Base-by-base conservation (phyloP, 1,140 invertebrate genomes). In the Eupristina koningsbergeri region DNA sequence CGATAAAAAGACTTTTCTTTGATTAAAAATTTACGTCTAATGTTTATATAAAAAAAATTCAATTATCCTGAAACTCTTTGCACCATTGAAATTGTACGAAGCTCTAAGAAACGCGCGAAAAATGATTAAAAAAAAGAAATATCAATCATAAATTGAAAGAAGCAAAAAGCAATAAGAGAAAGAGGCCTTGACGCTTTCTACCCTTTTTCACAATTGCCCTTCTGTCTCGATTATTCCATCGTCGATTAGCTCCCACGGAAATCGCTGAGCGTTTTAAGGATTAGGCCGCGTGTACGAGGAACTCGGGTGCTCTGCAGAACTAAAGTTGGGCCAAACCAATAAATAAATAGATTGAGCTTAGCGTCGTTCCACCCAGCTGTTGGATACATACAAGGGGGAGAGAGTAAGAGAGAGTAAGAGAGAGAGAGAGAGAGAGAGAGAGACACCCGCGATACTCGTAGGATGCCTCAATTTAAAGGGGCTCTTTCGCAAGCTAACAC, bases 381-480 rank as follows among this genome's bases (percentile, higher is more conserved):
- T 31, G 69, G 69, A 36, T n/a, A 64, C 0, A 47, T 61, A 36
- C 11, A 34, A 73, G 79, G 26, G 79, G 45, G 81, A 45, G 41
- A 5, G 11, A 69, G 36, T 47, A 53, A 47, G 36, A 67, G 6
- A 74, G 22, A 50, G 47, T 15, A 17, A 50, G 47, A 47, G 82
- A 67, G 47, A 36, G 61, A 75, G 74, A 64, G 50, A 53, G 74
- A 63, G 58, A 61, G 41, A 29, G 47, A 41, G 61, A 15, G 83
- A n/a, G 29, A 45, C 85, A 53, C 78, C 76, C 82, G 85, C 85
- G 85, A 82, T 83, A 86, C 85, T 85, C 84, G 36, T 64, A 78
- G 83, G 87, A 88, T 89, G 86, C 84, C 87, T 89, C 88, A 89
- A 91, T 90, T 90, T 88, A 81, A 86, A 84, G 85, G 81, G 86